These are phyloP conservation scores for Drosophila kohkoa DNA, from an alignment of 1,140 invertebrate species.

Conservation along the genomic window DNA sequence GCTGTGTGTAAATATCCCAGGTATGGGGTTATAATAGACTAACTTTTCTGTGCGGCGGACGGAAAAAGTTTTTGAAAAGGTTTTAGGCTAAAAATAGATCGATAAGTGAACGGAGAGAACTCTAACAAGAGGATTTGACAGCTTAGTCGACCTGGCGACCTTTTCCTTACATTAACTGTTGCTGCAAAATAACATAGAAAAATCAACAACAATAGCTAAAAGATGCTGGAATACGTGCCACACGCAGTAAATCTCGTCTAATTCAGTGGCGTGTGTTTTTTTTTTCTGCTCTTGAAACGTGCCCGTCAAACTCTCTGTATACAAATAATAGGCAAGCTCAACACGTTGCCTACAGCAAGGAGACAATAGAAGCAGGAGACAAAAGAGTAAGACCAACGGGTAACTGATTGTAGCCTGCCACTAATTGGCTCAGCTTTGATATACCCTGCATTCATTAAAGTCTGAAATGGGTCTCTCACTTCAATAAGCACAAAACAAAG, in stretches of 20 bases:
- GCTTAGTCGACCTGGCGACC: constrained; percentile 39
- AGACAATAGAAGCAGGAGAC: background rate
- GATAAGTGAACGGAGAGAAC: background rate
- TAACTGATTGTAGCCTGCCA: constrained; percentile 49
- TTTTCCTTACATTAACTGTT: constrained; percentile 37
- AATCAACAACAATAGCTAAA: constrained; percentile 27
- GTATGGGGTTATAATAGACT: background rate
- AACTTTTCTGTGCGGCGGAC: background rate
- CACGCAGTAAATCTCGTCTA: constrained; percentile 64
- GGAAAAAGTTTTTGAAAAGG: constrained; percentile 19
- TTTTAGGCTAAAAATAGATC: constrained; percentile 38
- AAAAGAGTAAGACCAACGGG: constrained; percentile 35
- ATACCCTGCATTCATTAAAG: background rate
- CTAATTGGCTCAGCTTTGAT: constrained; percentile 60
- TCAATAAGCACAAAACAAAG: background rate
- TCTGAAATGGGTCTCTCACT: background rate
- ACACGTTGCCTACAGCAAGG: constrained; percentile 26
- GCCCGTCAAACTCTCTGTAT: constrained; percentile 40
- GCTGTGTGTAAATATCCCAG: background rate
- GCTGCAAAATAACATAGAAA: constrained; percentile 28
- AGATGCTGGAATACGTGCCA: constrained; percentile 51
- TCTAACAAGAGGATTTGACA: constrained; percentile 40
- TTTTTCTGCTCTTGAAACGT: constrained; percentile 47
- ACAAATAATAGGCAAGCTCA: constrained; percentile 51
- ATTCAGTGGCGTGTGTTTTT: constrained; percentile 44